phyloP scores from a whole-genome alignment of 2,888 invertebrate genomes.

The Diachrysia chrysitis region DNA sequence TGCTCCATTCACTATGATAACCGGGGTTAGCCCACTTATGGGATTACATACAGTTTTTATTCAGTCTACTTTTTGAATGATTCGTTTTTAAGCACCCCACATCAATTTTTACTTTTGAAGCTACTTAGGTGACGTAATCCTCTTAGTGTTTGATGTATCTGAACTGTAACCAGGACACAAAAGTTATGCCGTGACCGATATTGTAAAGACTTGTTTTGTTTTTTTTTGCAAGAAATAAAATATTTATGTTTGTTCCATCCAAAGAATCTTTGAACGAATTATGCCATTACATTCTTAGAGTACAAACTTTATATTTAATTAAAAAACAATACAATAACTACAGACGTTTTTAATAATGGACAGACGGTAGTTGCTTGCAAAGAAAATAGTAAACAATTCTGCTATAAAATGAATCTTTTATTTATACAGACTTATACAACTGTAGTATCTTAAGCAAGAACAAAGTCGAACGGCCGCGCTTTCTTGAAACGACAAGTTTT shows the following conservation, averaged over 20 bases:
- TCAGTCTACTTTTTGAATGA: conserved; percentile 58
- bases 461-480: background rate
- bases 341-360: background rate
- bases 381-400: conserved; percentile 1
- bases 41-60: conserved; percentile 57
- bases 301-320: background rate
- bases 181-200: conserved; percentile 13
- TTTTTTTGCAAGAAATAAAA: background rate
- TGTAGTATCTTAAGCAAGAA: background rate
- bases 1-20: conserved; percentile 51
- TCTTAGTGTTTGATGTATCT: conserved; percentile 44
- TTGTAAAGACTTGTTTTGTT: background rate
- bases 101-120: conserved; percentile 51
- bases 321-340: background rate
- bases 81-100: conserved; percentile 52
- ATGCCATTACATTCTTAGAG: background rate
- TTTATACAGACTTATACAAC: background rate
- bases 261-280: background rate
- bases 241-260: background rate
- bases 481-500: background rate
- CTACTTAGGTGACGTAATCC: conserved; percentile 34
- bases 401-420: background rate
- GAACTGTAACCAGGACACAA: conserved; percentile 29
- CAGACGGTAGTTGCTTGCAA: background rate
- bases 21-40: conserved; percentile 46